A percentile compares a stretch with the other conserved stretches of the same genome.
These are phyloP conservation scores for Paramacrobiotus metropolitanus DNA, from an alignment of 1,140 invertebrate species.

Conservation along the genomic window DNA sequence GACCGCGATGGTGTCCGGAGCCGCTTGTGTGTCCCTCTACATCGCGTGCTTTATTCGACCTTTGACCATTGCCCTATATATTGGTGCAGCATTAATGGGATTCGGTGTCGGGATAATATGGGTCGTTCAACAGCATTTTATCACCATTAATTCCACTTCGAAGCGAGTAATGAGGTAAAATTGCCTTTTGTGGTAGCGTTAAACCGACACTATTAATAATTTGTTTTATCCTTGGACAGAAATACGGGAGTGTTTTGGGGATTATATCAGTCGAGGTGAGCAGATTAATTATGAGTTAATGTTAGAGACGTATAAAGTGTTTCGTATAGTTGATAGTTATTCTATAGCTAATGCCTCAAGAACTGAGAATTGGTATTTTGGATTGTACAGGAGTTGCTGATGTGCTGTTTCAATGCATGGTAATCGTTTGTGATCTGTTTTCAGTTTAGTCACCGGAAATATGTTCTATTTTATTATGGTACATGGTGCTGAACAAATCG, in stretches of 20 bases:
- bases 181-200: too few relatives aligned
- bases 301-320: too few relatives aligned
- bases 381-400: too few relatives aligned
- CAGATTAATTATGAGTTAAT: too few relatives aligned
- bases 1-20: neutral
- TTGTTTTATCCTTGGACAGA: too few relatives aligned
- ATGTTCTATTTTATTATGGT: neutral
- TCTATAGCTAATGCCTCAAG: neutral
- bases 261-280: neutral
- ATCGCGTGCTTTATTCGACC: neutral
- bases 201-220: too few relatives aligned
- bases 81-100: neutral
- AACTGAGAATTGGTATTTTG: neutral
- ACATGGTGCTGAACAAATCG: neutral
- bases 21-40: neutral
- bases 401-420: too few relatives aligned
- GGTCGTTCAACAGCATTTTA: neutral
- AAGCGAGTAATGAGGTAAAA: neutral
- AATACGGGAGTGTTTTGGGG: neutral
- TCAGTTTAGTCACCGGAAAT: neutral
- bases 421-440: too few relatives aligned
- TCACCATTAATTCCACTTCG: neutral
- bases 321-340: too few relatives aligned
- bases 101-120: neutral
- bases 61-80: neutral